These are phyloP conservation scores for Pteropus alecto DNA, from an alignment of 2,113 vertebrate genomes.

Conservation along the genomic window DNA sequence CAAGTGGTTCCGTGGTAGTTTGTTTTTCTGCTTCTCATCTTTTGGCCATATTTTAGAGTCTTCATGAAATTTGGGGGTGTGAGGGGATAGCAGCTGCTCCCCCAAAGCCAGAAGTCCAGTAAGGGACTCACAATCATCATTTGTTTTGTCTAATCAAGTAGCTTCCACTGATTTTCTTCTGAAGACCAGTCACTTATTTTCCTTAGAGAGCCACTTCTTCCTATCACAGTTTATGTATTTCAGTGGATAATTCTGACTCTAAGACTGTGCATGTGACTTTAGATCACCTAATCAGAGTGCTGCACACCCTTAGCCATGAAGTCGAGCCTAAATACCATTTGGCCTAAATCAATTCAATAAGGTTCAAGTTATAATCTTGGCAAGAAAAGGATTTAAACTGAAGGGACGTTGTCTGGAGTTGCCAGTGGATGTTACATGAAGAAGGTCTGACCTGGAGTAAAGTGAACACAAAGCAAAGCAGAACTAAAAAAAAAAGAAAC, in stretches of 20 bases:
- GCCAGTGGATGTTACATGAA: neutral
- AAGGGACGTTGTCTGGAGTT: neutral
- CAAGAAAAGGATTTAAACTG: slow-evolving; percentile 14
- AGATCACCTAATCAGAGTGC: neutral
- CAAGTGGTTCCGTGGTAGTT: neutral
- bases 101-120: neutral
- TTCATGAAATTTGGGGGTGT: neutral
- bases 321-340: neutral
- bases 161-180: neutral
- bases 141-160: neutral
- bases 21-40: neutral
- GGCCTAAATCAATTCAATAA: neutral
- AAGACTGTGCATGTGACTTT: neutral
- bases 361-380: neutral
- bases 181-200: neutral
- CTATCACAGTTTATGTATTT: neutral
- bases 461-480: neutral
- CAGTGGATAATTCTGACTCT: neutral
- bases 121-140: neutral
- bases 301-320: neutral
- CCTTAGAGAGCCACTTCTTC: neutral
- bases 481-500: neutral
- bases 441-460: neutral
- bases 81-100: neutral
- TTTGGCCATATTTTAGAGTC: neutral